Percentiles rank a stretch among this genome's conserved stretches.
These are phyloP conservation scores for Lasioglossum figueresi DNA, from an alignment of 2,888 invertebrate species.

Conservation along the genomic window DNA sequence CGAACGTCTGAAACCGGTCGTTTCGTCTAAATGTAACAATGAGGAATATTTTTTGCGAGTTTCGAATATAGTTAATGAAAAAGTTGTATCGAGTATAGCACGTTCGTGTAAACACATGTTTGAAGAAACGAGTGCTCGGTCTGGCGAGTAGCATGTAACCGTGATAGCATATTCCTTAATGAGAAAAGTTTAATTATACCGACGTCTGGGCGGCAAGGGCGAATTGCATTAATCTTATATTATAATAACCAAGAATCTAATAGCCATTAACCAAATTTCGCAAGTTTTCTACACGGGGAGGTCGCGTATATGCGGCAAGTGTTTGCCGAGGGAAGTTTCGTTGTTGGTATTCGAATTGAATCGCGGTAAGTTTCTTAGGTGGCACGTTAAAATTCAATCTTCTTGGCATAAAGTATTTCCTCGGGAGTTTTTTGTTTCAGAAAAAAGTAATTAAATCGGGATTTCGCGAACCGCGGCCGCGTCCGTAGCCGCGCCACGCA, in stretches of 20 bases:
- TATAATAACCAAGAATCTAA: constrained; percentile 8
- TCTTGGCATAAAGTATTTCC: constrained; percentile 59
- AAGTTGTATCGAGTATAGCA: neutral
- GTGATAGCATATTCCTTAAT: neutral
- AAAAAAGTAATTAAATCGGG: constrained; percentile 69
- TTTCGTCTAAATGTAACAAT: neutral
- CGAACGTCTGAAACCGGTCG: too few relatives aligned
- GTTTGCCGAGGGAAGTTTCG: constrained; percentile 32
- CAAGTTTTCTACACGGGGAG: constrained; percentile 11
- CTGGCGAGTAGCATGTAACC: neutral
- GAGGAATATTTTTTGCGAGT: neutral
- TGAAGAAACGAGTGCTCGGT: neutral
- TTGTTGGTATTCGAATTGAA: constrained; percentile 36
- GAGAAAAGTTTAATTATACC: constrained; percentile 9
- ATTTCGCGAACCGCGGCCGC: constrained; percentile 51
- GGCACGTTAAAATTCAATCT: constrained; percentile 71
- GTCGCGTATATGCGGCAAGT: constrained; percentile 6
- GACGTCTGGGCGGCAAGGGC: neutral
- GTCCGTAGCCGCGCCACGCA: neutral
- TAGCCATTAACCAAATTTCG: constrained; percentile 10
- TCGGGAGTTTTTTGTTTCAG: constrained; percentile 60
- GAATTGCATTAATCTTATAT: constrained; percentile 5
- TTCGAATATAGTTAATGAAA: neutral
- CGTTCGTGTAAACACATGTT: neutral
- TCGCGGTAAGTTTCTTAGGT: constrained; percentile 44